These are phyloP conservation scores for Caenorhabditis sp. DNA, from an alignment of 2,888 invertebrate species.

Conservation along the genomic window DNA sequence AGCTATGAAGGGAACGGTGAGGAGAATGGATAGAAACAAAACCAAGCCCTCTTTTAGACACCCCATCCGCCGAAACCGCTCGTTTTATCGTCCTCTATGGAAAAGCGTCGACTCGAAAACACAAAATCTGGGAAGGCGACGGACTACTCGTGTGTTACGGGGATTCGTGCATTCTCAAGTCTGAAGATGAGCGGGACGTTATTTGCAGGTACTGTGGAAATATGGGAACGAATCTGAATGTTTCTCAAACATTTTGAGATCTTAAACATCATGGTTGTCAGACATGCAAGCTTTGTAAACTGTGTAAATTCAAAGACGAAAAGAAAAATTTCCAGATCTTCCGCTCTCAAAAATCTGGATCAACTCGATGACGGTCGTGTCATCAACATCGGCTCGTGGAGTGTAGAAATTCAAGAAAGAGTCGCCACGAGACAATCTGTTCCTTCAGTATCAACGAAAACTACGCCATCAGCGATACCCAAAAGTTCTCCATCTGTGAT, in stretches of 20 bases:
- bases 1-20: conserved; percentile 55
- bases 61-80: conserved; percentile 50
- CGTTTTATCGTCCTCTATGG: conserved; percentile 75
- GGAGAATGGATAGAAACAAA: neutral
- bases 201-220: conserved; percentile 57
- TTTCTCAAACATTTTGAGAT: too few relatives aligned
- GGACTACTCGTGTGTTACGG: conserved; percentile 68
- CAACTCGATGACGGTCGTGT: conserved; percentile 70
- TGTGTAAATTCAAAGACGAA: too few relatives aligned
- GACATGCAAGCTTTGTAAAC: too few relatives aligned
- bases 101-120: conserved; percentile 73
- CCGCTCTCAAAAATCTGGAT: conserved; percentile 64
- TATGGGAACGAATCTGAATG: neutral
- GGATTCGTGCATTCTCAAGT: conserved; percentile 57
- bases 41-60: conserved; percentile 17
- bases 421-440: neutral
- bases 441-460: neutral
- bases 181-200: conserved; percentile 63
- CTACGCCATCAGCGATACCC: neutral
- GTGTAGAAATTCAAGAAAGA: conserved; percentile 71
- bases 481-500: neutral
- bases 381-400: conserved; percentile 71
- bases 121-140: conserved; percentile 78
- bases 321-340: conserved; percentile 43
- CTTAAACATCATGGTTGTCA: too few relatives aligned